Evolutionary conservation across 2,113 vertebrate genomes (phyloP).

Genomic region (Anguilla japonica): DNA sequence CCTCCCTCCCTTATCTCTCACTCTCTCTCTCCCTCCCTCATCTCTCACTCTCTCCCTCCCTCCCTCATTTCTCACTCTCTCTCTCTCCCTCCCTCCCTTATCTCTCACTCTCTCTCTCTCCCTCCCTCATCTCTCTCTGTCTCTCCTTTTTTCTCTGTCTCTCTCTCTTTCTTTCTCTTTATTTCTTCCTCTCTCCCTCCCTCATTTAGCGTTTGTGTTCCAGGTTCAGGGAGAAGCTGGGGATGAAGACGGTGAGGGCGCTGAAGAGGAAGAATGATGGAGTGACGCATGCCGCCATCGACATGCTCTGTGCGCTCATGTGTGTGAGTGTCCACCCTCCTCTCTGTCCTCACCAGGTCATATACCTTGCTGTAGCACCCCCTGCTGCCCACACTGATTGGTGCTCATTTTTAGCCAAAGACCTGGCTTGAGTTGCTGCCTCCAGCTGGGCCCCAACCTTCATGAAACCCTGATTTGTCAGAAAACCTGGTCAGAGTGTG

Average conservation of each 20-base stretch:
- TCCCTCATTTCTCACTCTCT: neutral
- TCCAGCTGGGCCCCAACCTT: too few species aligned
- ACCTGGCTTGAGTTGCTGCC: too few species aligned
- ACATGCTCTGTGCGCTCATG: slow-evolving; percentile 99
- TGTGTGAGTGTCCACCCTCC: slow-evolving; percentile 83
- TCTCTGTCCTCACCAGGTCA: neutral
- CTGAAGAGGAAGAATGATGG: slow-evolving; percentile 92
- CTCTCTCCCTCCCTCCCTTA: neutral
- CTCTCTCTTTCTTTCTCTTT: neutral
- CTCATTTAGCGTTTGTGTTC: slow-evolving; percentile 31
- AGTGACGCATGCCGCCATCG: slow-evolving; percentile 91
- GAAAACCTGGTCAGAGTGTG: too few species aligned
- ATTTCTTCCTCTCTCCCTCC: neutral
- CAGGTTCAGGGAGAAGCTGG: slow-evolving; percentile 93
- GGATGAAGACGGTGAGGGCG: slow-evolving; percentile 96
- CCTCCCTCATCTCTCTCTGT: neutral
- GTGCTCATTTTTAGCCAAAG: too few species aligned
- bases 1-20: too few species aligned
- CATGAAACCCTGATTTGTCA: too few species aligned
- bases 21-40: too few species aligned
- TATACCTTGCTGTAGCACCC: neutral
- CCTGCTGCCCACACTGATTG: too few species aligned
- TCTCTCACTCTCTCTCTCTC: neutral
- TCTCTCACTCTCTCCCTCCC: too few species aligned
- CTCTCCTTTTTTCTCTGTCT: too few species aligned